Evolutionary conservation across 2,113 vertebrate genomes (phyloP).

Genomic region (Forbesichthys papilliferus): DNA sequence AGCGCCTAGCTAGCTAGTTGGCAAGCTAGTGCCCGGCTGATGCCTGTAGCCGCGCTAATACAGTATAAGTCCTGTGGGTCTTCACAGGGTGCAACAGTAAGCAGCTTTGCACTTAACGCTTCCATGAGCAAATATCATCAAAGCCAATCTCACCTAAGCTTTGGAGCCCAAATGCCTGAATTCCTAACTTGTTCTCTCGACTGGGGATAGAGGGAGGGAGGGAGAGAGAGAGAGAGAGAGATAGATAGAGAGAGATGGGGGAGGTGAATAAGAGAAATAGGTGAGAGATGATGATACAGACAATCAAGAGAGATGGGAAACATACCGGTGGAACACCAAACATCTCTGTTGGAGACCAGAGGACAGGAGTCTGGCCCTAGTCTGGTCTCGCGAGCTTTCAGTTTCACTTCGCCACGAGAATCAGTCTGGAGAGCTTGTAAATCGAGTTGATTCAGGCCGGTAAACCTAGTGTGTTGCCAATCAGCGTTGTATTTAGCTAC

Average conservation of each 20-base stretch:
- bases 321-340: background rate
- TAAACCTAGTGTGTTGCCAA: too few species aligned
- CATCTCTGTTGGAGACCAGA: background rate
- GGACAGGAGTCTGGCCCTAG: slow-evolving; percentile 28
- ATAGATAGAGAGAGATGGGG: slow-evolving; percentile 6
- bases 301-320: background rate
- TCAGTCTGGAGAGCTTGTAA: too few species aligned
- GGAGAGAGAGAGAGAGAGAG: background rate
- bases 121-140: slow-evolving; percentile 69
- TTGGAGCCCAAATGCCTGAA: slow-evolving; percentile 57
- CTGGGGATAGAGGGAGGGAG: slow-evolving; percentile 13
- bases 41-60: slow-evolving; percentile 42
- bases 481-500: too few species aligned
- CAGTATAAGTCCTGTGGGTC: slow-evolving; percentile 55
- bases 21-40: slow-evolving; percentile 42
- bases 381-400: too few species aligned
- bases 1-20: background rate
- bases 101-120: slow-evolving; percentile 75
- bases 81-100: slow-evolving; percentile 56
- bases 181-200: slow-evolving; percentile 40
- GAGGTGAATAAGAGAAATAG: background rate
- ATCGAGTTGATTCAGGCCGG: too few species aligned
- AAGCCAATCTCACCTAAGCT: slow-evolving; percentile 69
- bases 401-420: too few species aligned
- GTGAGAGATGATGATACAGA: slow-evolving; percentile 5